Evolutionary conservation across 2,797 vertebrate species (phyloP), one percentile per base, ranked within the genome.

Genomic region (Oophaga sylvatica): DNA sequence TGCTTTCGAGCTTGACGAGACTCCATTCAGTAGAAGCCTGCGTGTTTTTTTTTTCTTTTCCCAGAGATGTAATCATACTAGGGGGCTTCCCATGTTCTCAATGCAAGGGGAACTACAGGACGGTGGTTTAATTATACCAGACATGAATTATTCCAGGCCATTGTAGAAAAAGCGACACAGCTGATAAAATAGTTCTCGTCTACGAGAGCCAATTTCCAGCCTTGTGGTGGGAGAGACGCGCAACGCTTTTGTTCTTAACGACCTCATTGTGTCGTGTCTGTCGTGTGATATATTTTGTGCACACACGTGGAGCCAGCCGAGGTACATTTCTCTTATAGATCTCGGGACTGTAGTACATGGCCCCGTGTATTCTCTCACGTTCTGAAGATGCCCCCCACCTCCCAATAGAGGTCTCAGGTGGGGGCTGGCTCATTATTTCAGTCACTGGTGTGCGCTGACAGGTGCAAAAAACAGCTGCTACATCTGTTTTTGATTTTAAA

Each of bases 21-120:
- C 26, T 31, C 22, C 11, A 9, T 45, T 80, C 31, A n/a, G 71
- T 48, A 75, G 71, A 16, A 75, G 20, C 17, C 94, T 93, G 92
- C 87, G 88, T 22, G 91, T 93, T 76, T 91, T 88, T 92, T 93
- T 93, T 53, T 91, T 88, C 92, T 93, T 95, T 95, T 93, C 94
- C 93, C 94, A 93, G 92, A 20, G 56, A 53, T 85, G 56, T 92
- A 93, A 94, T 73, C 15, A 60, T 41, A 41, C 67, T 17, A 73
- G 29, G 68, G 29, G 53, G 68, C 20, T 57, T n/a, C 67, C 68
- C 65, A 35, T 57, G 26, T 35, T 35, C 56, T 17, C 19, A 83
- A 73, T 83, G 53, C 20, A 31, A 41, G 20, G 13, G 80, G 17
- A n/a, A 20, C 48, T 56, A 59, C 10, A 71, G 35, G 20, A 15